phyloP scores from a whole-genome alignment of 2,113 vertebrate genomes.

The Phaetusa simplex region DNA sequence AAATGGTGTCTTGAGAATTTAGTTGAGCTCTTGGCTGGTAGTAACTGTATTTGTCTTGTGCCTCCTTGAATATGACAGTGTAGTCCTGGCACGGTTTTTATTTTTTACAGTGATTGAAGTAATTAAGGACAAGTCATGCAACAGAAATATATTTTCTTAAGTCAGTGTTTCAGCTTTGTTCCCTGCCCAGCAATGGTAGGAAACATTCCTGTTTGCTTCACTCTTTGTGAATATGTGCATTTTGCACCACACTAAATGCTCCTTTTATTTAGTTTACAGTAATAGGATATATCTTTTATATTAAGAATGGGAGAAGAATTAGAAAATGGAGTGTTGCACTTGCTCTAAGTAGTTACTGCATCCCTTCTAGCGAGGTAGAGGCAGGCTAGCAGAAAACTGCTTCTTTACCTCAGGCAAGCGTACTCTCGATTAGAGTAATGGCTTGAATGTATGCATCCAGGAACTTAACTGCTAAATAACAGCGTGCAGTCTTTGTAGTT shows the following conservation, averaged over 20 bases:
- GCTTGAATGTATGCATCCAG: not conserved
- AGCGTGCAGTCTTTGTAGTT: not conserved
- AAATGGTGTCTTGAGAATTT: not conserved
- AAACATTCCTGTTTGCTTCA: not conserved
- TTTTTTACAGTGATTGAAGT: not conserved
- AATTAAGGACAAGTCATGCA: not conserved
- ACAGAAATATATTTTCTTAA: not conserved
- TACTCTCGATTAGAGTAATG: not conserved
- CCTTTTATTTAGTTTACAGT: not conserved
- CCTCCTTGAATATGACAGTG: not conserved
- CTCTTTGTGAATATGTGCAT: not conserved
- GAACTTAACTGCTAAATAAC: not conserved
- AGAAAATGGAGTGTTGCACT: not conserved
- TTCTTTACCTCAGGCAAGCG: not conserved
- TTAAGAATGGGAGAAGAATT: not conserved
- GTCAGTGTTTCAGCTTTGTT: not conserved
- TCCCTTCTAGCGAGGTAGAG: not conserved
- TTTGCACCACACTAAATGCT: not conserved
- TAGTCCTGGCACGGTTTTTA: not conserved
- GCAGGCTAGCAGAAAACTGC: constrained; percentile 24
- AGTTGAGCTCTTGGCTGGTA: not conserved
- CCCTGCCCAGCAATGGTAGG: not conserved
- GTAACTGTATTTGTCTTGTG: not conserved
- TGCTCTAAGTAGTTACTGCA: not conserved
- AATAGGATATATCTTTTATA: not conserved